Conservation (phyloP, 2,113 vertebrate species). For the Camelus dromedarius region DNA sequence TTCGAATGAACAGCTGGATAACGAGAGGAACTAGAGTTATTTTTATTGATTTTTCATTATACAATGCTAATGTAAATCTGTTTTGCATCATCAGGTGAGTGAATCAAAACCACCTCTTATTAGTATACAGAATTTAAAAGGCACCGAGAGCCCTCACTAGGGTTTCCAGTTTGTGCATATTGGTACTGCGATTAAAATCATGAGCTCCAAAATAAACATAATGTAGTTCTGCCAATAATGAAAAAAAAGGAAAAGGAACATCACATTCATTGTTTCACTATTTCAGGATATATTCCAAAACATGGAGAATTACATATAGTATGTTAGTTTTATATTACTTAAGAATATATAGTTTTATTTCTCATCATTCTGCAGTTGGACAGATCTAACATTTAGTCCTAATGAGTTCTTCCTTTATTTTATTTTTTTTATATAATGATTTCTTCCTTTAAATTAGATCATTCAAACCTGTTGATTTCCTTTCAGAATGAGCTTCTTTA, state of each 20-base stretch:
- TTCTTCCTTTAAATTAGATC: slow-evolving; percentile 38
- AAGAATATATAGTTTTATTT: not conserved
- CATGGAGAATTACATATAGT: slow-evolving; percentile 31
- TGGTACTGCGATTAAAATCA: slow-evolving; percentile 40
- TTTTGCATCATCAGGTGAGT: slow-evolving; percentile 87
- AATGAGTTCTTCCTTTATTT: slow-evolving; percentile 21
- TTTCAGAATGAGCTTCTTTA: slow-evolving; percentile 45
- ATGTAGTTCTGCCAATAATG: slow-evolving; percentile 13
- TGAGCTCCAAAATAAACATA: slow-evolving; percentile 52
- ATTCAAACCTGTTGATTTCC: not conserved
- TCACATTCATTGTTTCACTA: not conserved
- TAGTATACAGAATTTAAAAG: not conserved
- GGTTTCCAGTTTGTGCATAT: not conserved
- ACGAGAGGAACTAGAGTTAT: slow-evolving; percentile 83
- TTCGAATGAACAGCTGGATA: slow-evolving; percentile 84
- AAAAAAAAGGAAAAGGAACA: not conserved
- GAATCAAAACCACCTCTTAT: slow-evolving; percentile 35
- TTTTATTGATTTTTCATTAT: slow-evolving; percentile 87
- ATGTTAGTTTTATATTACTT: slow-evolving; percentile 48
- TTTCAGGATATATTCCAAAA: slow-evolving; percentile 28
- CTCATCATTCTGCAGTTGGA: not conserved
- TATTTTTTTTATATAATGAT: not conserved
- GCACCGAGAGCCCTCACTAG: not conserved
- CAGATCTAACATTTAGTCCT: not conserved
- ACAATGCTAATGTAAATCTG: slow-evolving; percentile 86